Percentiles rank a stretch among this genome's conserved stretches.
phyloP scores from a whole-genome alignment of 2,888 invertebrate genomes.

The Tetragonisca angustula region DNA sequence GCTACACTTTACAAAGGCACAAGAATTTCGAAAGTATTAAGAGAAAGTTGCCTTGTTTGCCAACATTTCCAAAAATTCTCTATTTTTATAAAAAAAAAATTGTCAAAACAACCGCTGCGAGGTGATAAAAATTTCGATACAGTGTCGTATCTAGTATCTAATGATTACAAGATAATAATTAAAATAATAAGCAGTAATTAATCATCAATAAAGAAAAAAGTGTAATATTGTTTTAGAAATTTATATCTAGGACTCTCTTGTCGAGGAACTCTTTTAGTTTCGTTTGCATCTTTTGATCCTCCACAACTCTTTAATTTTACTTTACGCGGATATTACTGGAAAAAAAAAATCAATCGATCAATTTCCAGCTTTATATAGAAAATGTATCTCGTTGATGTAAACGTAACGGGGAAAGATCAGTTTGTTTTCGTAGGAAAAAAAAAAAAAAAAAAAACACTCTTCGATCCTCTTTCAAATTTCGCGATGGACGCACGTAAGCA shows the following conservation, averaged over 20 bases:
- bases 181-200: not conserved
- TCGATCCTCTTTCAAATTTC: slow-evolving; percentile 36
- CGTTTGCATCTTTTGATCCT: not conserved
- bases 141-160: not conserved
- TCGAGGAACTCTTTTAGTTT: too few relatives aligned
- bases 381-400: not conserved
- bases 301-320: not conserved
- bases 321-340: not conserved
- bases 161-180: not conserved
- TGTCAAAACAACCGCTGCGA: not conserved
- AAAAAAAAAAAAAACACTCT: slow-evolving; percentile 29
- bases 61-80: not conserved
- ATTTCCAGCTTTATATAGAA: slow-evolving; percentile 27
- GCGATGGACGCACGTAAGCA: slow-evolving; percentile 44
- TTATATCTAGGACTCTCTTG: not conserved
- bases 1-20: not conserved
- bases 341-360: not conserved
- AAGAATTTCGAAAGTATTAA: not conserved
- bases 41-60: not conserved
- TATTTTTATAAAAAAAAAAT: slow-evolving; percentile 10
- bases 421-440: slow-evolving; percentile 34
- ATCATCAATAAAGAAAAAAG: not conserved
- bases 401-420: not conserved
- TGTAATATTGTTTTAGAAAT: not conserved
- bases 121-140: not conserved